Conservation (phyloP, 2,797 vertebrate genomes). For the Graptemys geographica region DNA sequence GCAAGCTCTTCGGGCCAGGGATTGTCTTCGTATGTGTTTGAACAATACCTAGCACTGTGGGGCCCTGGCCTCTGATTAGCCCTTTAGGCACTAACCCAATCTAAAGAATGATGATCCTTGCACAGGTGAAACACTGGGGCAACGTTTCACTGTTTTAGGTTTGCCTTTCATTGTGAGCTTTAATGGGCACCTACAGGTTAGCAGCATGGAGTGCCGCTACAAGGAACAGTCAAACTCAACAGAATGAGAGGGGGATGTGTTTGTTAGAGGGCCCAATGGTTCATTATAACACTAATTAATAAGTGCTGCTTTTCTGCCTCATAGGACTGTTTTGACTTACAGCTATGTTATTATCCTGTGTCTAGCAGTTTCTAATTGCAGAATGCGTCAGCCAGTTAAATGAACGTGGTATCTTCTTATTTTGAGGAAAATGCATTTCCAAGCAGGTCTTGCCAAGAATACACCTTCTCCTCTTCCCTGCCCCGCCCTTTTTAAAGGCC, state of each 20-base stretch:
- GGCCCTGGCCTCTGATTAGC: not conserved
- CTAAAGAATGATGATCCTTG: not conserved
- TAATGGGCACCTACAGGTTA: not conserved
- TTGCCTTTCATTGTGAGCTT: not conserved
- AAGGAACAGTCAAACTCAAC: not conserved
- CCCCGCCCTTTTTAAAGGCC: constrained; percentile 32
- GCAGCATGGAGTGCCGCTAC: not conserved
- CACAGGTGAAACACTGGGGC: not conserved
- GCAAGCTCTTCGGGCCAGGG: not conserved
- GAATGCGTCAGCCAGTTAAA: not conserved
- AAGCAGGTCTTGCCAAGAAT: constrained; percentile 56
- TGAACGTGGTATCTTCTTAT: not conserved
- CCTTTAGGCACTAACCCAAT: not conserved
- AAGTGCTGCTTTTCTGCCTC: not conserved
- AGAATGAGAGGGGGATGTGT: not conserved
- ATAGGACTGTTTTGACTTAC: not conserved
- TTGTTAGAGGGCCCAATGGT: rapidly evolving
- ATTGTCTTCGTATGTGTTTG: not conserved
- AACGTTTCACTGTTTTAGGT: not conserved
- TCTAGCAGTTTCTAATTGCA: constrained; percentile 20
- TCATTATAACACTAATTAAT: not conserved
- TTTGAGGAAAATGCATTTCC: constrained; percentile 24
- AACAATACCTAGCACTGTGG: not conserved
- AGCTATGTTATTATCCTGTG: not conserved
- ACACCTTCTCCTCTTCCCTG: constrained; percentile 29